Evolutionary conservation across 2,113 vertebrate genomes (phyloP).

Genomic region (Junco hyemalis): DNA sequence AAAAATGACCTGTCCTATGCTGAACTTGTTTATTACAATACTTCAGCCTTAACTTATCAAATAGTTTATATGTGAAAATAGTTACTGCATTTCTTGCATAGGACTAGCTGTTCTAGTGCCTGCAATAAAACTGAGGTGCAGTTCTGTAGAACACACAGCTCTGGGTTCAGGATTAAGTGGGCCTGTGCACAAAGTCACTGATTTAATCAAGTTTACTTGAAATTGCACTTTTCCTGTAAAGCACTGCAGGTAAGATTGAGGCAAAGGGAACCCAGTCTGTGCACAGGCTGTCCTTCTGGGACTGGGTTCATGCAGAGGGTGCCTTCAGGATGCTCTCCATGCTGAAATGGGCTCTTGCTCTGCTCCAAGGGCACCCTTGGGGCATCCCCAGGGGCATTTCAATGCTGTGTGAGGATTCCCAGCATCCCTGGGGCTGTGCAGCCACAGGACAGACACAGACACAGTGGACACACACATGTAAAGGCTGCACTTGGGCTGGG

Average conservation of each 20-base stretch:
- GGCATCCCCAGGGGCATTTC: not conserved
- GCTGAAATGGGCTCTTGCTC: not conserved
- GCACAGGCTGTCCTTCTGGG: not conserved
- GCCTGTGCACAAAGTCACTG: not conserved
- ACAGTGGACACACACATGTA: not conserved
- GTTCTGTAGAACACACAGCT: not conserved
- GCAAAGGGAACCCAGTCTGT: not conserved
- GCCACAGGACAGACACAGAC: conserved; percentile 14
- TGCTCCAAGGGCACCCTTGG: not conserved
- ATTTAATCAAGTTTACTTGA: not conserved
- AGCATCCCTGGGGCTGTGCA: not conserved
- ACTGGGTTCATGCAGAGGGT: not conserved
- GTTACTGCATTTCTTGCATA: not conserved
- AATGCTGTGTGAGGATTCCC: not conserved
- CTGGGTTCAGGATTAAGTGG: not conserved
- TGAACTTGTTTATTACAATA: not conserved
- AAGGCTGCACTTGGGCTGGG: not conserved
- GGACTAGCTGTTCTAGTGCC: not conserved
- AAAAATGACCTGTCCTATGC: not conserved
- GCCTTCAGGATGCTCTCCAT: not conserved
- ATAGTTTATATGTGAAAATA: not conserved
- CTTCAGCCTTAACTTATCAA: not conserved
- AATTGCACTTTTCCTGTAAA: not conserved
- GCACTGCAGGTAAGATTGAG: not conserved
- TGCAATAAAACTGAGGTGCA: not conserved